Percentiles rank a stretch among this genome's conserved stretches.
These are phyloP conservation scores for Tarsius wallacei DNA, from an alignment of 2,797 vertebrate species.

Conservation along the genomic window DNA sequence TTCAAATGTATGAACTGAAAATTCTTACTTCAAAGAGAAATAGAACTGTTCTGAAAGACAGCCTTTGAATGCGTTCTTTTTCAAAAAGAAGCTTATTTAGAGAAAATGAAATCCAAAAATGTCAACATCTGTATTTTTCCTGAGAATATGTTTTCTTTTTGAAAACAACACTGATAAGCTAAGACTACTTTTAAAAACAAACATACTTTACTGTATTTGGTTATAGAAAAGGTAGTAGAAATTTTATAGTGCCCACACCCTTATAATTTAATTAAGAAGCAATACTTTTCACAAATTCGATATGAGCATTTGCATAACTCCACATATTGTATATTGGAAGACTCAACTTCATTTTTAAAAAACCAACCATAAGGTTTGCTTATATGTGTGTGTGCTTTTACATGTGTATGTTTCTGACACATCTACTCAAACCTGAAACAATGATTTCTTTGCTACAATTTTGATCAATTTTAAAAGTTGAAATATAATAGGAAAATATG, in stretches of 20 bases:
- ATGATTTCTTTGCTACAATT: slow-evolving; percentile 44
- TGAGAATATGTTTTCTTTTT: slow-evolving; percentile 86
- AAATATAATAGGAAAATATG: background rate
- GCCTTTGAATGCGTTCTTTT: slow-evolving; percentile 87
- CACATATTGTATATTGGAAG: background rate
- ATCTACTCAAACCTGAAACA: background rate
- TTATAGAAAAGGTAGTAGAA: slow-evolving; percentile 71
- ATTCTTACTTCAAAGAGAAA: slow-evolving; percentile 88
- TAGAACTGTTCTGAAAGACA: slow-evolving; percentile 88
- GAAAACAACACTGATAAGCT: slow-evolving; percentile 89
- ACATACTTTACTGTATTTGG: slow-evolving; percentile 79
- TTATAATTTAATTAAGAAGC: slow-evolving; percentile 75
- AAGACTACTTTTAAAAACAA: slow-evolving; percentile 86
- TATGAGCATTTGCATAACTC: slow-evolving; percentile 24
- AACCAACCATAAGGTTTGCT: slow-evolving; percentile 40
- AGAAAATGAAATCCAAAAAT: slow-evolving; percentile 90
- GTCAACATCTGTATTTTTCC: slow-evolving; percentile 89
- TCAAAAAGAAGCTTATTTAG: slow-evolving; percentile 88
- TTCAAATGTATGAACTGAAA: slow-evolving; percentile 85
- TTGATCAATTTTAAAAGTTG: slow-evolving; percentile 37
- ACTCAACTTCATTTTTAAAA: slow-evolving; percentile 51
- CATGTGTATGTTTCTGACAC: background rate
- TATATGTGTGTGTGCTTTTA: background rate
- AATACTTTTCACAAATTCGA: slow-evolving; percentile 65
- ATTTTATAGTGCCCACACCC: slow-evolving; percentile 63